Evolutionary conservation across 2,888 invertebrate species (phyloP), one percentile per base, ranked within the genome.

Genomic region (Sphaeridia pumilis): DNA sequence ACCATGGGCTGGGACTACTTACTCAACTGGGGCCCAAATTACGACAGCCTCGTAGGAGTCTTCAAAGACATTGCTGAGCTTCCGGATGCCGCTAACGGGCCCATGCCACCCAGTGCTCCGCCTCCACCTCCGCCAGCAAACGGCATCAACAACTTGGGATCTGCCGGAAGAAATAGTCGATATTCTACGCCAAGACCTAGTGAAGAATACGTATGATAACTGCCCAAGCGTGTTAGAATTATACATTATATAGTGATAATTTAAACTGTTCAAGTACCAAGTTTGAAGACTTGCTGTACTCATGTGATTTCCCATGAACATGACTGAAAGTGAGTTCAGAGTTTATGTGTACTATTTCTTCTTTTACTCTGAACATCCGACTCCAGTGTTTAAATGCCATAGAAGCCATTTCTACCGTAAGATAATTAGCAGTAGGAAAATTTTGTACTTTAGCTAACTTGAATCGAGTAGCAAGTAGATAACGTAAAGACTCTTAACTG

Each of bases 51-150:
- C 69, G 89, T 90, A 59, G 92, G 93, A 25, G 94, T 94, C 46
- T 94, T 93, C 69, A 90, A 88, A 74, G 94, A 94, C 72, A 93
- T 94, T 67, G 93, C 92, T 43, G 89, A 92, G 72, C 73, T 94
- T 65, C 93, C 93, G 3, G 92, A 93, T 69, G 59, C 45, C 41
- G 54, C 53, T 10, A 49, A 42, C 34, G 48, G 42, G 20, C 34
- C 50, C 34, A 42, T 42, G 42, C 26, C 38, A 21, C 35, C 36
- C 35, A 36, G 25, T 17, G 31, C 14, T 43, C 14, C 27, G 20
- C 49, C 49, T 49, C 56, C 56, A 27, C 14, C 27, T 20, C 49
- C 49, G 46, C 56, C 56, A 27, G 49, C 57, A 21, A 60, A 48
- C 48, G 46, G 49, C 44, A 54, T 55, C 21, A 58, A 58, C 49